Conservation (phyloP, 2,888 invertebrate species). For the Heliconius charithonia region DNA sequence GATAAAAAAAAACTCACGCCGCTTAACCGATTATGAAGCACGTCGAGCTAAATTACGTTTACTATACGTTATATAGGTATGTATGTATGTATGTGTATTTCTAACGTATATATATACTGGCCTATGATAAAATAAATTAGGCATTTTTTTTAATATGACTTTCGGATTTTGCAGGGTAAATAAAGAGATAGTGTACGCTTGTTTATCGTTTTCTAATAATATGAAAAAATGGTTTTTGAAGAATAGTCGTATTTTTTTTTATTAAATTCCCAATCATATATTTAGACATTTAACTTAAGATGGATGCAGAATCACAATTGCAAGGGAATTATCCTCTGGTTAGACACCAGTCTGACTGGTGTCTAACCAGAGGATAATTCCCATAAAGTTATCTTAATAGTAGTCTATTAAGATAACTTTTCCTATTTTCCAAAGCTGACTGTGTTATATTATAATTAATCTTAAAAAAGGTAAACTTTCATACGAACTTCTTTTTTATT, state of each 20-base stretch:
- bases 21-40: slow-evolving; percentile 32
- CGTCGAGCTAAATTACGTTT: background rate
- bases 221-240: background rate
- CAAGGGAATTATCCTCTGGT: too few species aligned
- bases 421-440: background rate
- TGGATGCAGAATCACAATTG: too few species aligned
- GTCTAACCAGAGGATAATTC: too few species aligned
- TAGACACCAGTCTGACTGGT: too few species aligned
- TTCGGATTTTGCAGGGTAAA: too few species aligned
- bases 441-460: too few species aligned
- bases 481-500: too few species aligned
- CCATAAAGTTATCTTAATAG: too few species aligned
- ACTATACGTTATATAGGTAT: background rate
- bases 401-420: background rate
- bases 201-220: too few species aligned
- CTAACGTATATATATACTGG: background rate
- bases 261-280: too few species aligned
- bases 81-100: background rate
- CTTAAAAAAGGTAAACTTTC: background rate
- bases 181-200: too few species aligned
- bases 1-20: slow-evolving; percentile 34
- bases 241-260: background rate
- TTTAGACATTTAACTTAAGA: too few species aligned
- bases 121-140: background rate
- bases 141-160: background rate